Percentiles rank a stretch among this genome's conserved stretches.
Conservation (phyloP, 2,113 vertebrate genomes). For the Ictalurus punctatus region DNA sequence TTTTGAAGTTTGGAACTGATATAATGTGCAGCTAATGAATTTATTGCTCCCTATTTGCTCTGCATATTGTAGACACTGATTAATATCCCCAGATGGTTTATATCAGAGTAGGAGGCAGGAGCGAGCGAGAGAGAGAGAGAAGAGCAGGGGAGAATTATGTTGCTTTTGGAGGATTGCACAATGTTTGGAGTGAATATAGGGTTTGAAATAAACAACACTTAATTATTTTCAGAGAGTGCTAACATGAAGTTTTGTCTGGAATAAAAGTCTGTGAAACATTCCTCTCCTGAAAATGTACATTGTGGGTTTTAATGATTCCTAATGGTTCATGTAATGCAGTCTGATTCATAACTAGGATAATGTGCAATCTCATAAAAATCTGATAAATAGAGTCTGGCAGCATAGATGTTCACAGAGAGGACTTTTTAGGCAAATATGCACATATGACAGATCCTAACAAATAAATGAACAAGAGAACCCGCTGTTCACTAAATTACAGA, state of each 20-base stretch:
- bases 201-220: slow-evolving; percentile 1
- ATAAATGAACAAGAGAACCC: background rate
- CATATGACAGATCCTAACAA: background rate
- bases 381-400: background rate
- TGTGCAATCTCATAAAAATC: background rate
- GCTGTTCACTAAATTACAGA: background rate
- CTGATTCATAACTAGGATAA: background rate
- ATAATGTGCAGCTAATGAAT: background rate
- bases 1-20: background rate
- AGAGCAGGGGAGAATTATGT: background rate
- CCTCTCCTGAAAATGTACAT: background rate
- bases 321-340: background rate
- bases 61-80: background rate
- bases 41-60: background rate
- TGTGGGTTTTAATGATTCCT: background rate
- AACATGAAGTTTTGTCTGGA: background rate
- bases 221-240: slow-evolving; percentile 10
- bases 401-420: background rate
- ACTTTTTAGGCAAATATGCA: background rate
- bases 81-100: background rate
- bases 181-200: background rate
- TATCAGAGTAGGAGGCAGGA: slow-evolving; percentile 5
- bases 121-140: background rate
- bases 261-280: slow-evolving; percentile 13
- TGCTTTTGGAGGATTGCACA: slow-evolving; percentile 7